These are phyloP conservation scores for Stomatorhinus ivindoensis DNA, from an alignment of 2,113 vertebrate genomes.

Conservation along the genomic window DNA sequence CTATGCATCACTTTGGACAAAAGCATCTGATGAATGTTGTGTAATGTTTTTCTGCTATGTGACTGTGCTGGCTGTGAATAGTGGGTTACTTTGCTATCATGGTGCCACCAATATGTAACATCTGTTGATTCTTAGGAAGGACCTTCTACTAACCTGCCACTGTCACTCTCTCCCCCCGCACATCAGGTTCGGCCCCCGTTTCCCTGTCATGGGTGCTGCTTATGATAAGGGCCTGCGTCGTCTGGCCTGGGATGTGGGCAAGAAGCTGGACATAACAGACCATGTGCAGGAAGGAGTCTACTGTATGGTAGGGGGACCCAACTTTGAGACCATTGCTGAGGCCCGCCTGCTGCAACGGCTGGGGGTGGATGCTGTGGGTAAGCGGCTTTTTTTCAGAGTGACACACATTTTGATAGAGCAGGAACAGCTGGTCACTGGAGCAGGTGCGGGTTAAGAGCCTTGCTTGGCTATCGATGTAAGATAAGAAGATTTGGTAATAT, in stretches of 20 bases:
- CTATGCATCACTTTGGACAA: not conserved
- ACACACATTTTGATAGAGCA: not conserved
- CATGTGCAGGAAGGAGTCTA: slow-evolving; percentile 65
- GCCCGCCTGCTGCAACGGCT: slow-evolving; percentile 59
- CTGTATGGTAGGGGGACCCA: slow-evolving; percentile 69
- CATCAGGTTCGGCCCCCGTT: slow-evolving; percentile 69
- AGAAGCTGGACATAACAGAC: slow-evolving; percentile 45
- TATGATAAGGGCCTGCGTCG: slow-evolving; percentile 59
- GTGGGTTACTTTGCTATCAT: not conserved
- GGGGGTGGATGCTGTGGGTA: slow-evolving; percentile 70
- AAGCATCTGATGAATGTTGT: not conserved
- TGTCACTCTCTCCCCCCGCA: not conserved
- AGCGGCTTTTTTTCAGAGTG: not conserved
- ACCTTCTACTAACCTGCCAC: not conserved
- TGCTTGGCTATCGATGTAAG: not conserved
- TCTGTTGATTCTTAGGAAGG: not conserved
- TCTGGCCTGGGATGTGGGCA: slow-evolving; percentile 54
- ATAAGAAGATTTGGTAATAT: not conserved
- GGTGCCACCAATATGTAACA: not conserved
- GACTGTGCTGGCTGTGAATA: not conserved
- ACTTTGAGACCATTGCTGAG: slow-evolving; percentile 68
- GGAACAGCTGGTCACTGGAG: not conserved
- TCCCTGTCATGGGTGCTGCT: slow-evolving; percentile 63
- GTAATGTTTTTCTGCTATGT: not conserved
- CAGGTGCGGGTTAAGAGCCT: not conserved